Base-by-base conservation (phyloP, 2,113 vertebrate species). In the Haliaeetus leucogaster region DNA sequence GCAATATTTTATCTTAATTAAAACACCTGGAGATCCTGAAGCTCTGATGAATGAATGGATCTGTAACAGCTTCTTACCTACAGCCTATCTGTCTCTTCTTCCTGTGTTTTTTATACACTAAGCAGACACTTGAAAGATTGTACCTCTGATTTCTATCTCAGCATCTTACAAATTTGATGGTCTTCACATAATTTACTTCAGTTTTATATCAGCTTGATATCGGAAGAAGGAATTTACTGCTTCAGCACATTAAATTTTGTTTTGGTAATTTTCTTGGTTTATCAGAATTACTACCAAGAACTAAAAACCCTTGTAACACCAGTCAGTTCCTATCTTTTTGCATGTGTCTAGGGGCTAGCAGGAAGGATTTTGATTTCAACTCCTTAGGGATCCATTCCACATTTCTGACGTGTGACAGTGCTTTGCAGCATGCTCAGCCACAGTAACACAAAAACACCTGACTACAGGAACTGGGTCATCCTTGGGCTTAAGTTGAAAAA, bases 401-500 rank as follows among this genome's bases (percentile, higher is more conserved):
- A 36, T 92, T 89, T 81, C 80, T 48, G 78, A 93, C 19, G 68
- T 26, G 66, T 81, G 70, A 85, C 48, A 70, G 34, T 9, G 4
- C 72, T 95, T 66, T 70, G 52, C 70, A 88, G 61, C 56, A 66
- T 3, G n/a, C 86, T 72, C 83, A 90, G n/a, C 74, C 65, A 45
- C 77, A 80, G 71, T 8, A 88, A 77, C 38, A 88, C 55, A 66
- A 36, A 88, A 83, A 10, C n/a, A 68, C 26, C 34, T 73, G 36
- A 77, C 55, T 56, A 16, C 3, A n/a, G 52, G 20, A 96, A 87
- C 67, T 80, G 61, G 63, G 90, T 95, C 86, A 95, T 81, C 83
- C 71, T 66, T 71, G 80, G 68, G 56, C 71, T 95, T 95, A 93
- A 90, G 91, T 3, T 84, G 81, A 82, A 95, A 91, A 97, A 94